These are phyloP conservation scores for Lepidocyrtoides sp. DNA, from an alignment of 2,888 invertebrate genomes.

Conservation along the genomic window DNA sequence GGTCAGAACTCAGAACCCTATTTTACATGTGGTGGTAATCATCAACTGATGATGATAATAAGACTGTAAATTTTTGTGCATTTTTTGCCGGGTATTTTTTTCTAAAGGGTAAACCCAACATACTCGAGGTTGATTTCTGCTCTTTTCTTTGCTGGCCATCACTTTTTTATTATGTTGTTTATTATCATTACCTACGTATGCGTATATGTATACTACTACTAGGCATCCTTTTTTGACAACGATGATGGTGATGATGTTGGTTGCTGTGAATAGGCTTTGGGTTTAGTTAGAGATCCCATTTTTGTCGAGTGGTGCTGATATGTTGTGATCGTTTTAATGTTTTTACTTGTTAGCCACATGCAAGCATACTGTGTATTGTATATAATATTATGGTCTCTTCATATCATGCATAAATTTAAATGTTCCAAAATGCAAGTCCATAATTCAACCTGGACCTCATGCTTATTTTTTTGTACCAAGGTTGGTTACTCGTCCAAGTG, in stretches of 20 bases:
- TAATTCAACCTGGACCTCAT: constrained; percentile 52
- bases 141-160: constrained; percentile 32
- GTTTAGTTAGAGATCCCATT: constrained; percentile 30
- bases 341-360: constrained; percentile 39
- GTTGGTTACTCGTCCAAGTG: constrained; percentile 39
- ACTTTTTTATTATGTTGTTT: constrained; percentile 52
- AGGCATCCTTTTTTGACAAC: constrained; percentile 28
- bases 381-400: not conserved
- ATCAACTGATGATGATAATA: not conserved
- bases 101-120: constrained; percentile 39
- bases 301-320: constrained; percentile 13
- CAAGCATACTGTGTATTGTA: constrained; percentile 17
- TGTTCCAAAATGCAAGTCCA: constrained; percentile 59
- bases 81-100: constrained; percentile 62
- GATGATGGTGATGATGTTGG: constrained; percentile 8
- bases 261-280: not conserved
- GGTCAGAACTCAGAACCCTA: constrained; percentile 54
- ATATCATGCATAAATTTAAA: constrained; percentile 59
- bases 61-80: constrained; percentile 26
- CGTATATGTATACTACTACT: constrained; percentile 29
- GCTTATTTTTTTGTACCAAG: constrained; percentile 49
- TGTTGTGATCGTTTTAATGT: constrained; percentile 33
- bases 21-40: not conserved
- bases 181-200: not conserved
- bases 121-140: constrained; percentile 61